Conservation (phyloP, 1,140 invertebrate genomes). For the Probaryconus sp. region DNA sequence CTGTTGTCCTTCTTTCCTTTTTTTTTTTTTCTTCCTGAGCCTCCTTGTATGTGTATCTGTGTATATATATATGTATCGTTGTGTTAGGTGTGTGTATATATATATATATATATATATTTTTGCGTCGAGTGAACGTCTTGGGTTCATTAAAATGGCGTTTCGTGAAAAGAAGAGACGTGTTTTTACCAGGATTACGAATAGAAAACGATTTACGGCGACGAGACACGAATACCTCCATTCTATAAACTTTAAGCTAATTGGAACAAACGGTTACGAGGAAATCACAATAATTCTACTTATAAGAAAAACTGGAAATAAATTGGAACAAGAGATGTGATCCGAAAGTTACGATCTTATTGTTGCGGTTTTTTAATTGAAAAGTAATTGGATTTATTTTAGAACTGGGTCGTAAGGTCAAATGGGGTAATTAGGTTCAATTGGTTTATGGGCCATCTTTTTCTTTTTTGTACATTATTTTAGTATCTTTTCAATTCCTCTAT, state of each 20-base stretch:
- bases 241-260: slow-evolving; percentile 37
- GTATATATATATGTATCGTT: neutral
- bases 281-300: slow-evolving; percentile 33
- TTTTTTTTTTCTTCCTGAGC: slow-evolving; percentile 2
- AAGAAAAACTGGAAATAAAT: slow-evolving; percentile 12
- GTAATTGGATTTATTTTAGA: too few relatives aligned
- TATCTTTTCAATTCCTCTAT: too few relatives aligned
- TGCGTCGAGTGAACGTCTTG: slow-evolving; percentile 27
- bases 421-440: too few relatives aligned
- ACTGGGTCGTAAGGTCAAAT: too few relatives aligned
- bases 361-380: too few relatives aligned
- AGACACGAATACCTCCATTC: slow-evolving; percentile 42
- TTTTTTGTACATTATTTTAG: too few relatives aligned
- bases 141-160: slow-evolving; percentile 47
- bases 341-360: too few relatives aligned
- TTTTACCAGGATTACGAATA: slow-evolving; percentile 42
- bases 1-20: slow-evolving; percentile 15
- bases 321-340: slow-evolving; percentile 2
- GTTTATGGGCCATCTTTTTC: too few relatives aligned
- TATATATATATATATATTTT: slow-evolving; percentile 6
- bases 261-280: slow-evolving; percentile 41
- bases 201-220: slow-evolving; percentile 46
- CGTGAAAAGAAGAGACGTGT: slow-evolving; percentile 39
- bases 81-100: neutral
- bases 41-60: too few relatives aligned